Evolutionary conservation across 30 jellyfish, hydroid and myxozoan genomes (phyloP), one percentile per base, ranked within the genome.

Genomic region (Aurelia aurita complex sp. Pacific): DNA sequence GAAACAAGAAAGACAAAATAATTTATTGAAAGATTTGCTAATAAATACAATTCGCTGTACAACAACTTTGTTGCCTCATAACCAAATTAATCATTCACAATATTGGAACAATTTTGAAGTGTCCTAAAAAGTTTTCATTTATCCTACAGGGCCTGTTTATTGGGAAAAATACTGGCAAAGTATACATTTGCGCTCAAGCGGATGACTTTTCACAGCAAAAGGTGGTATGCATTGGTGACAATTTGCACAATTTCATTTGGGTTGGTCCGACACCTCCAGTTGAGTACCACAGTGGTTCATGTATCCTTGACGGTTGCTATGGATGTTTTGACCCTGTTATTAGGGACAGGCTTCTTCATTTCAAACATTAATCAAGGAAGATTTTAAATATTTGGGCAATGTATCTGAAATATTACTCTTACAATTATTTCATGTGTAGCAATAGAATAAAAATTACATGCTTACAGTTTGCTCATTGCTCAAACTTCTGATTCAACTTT

Each of bases 161-260:
- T 61, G 98, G 98, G 11, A 76, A 60, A n/a, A 77, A 64, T 23
- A 63, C 97, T 15, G 98, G 98, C 15, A 92, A 95, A 42, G 97
- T 92, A 40, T 92, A 80, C 82, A 59, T 83, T 10, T 92, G 98
- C 70, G 98, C 92, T 53, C 97, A 87, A 67, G 97, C 98, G 3
- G 98, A 92, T 88, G 98, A 92, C 67, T 92, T 92, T 77, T 92
- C 98, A 12, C 98, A 92, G 87, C 98, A 92, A 74, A 92, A 92
- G 38, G 96, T 88, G 16, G 72, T 84, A 23, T 92, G 98, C 77
- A 62, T 92, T 77, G 97, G 97, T 2, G 90, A 92, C 42, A 80
- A 66, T 67, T 70, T 92, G 73, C 89, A 88, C 77, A 73, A 73
- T 29, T 92, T 92, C 60, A 84, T 92, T 13, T 92, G 98, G 98